phyloP scores from a whole-genome alignment of 2,113 vertebrate species.

The Malurus alboscapulatus region DNA sequence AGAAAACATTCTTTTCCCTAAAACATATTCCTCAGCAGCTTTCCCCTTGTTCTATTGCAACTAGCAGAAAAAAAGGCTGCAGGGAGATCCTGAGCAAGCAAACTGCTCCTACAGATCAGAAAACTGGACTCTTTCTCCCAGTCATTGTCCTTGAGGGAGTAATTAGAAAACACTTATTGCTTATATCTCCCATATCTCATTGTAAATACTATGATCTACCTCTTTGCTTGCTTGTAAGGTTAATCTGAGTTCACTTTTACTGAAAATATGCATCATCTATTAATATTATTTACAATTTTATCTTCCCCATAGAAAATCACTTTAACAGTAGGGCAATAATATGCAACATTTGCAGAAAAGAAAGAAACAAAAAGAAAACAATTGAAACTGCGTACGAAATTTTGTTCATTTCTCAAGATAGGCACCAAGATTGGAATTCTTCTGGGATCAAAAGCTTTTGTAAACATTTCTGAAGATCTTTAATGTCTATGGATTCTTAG shows the following conservation, averaged over 20 bases:
- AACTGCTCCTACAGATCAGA: not conserved
- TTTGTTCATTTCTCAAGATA: not conserved
- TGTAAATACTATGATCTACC: not conserved
- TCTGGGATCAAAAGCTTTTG: not conserved
- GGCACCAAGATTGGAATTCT: not conserved
- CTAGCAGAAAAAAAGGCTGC: not conserved
- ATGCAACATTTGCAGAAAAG: not conserved
- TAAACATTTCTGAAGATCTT: not conserved
- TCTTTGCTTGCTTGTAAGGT: not conserved
- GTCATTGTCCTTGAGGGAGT: not conserved
- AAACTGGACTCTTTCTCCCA: not conserved
- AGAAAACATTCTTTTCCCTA: not conserved
- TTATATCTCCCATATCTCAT: not conserved
- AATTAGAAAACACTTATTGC: not conserved
- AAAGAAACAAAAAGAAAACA: not conserved
- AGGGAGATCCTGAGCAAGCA: not conserved
- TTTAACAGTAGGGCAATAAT: not conserved
- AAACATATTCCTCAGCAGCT: not conserved
- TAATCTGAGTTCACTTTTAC: not conserved
- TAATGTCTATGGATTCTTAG: not conserved
- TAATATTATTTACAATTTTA: not conserved
- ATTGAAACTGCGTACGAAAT: not conserved
- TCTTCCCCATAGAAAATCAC: not conserved
- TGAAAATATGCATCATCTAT: not conserved
- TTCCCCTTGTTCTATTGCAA: not conserved